Percentiles rank a stretch among this genome's conserved stretches.
Evolutionary conservation across 2,888 invertebrate genomes (phyloP).

Genomic region (Drosophila percnosoma): DNA sequence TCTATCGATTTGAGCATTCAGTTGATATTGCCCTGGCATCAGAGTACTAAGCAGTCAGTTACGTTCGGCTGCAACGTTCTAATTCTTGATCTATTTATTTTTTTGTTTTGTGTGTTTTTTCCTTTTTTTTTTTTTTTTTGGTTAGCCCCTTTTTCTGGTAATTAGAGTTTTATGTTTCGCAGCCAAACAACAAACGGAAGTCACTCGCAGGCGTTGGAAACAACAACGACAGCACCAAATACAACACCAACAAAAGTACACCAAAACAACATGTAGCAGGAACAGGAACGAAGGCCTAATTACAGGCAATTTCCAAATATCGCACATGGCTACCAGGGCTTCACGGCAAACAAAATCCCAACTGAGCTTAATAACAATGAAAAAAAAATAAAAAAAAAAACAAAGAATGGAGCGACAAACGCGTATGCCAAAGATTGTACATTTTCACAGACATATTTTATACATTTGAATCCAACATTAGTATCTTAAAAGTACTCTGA

Average conservation of each 20-base stretch:
- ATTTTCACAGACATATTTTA: background rate
- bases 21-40: background rate
- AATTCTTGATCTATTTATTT: background rate
- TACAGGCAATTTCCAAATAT: slow-evolving; percentile 76
- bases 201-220: slow-evolving; percentile 60
- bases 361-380: slow-evolving; percentile 46
- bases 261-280: slow-evolving; percentile 13
- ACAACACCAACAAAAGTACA: background rate
- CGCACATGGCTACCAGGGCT: slow-evolving; percentile 61
- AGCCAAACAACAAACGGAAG: slow-evolving; percentile 64
- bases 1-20: background rate
- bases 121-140: slow-evolving; percentile 32
- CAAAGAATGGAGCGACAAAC: background rate
- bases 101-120: background rate
- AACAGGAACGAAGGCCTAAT: slow-evolving; percentile 67
- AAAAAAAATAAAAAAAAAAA: slow-evolving; percentile 2
- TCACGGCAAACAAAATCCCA: slow-evolving; percentile 30
- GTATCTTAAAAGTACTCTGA: background rate
- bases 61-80: background rate
- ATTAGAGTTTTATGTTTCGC: slow-evolving; percentile 76
- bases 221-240: slow-evolving; percentile 13
- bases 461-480: background rate
- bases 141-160: slow-evolving; percentile 62
- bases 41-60: background rate
- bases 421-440: background rate